Evolutionary conservation across 2,888 invertebrate genomes (phyloP), one percentile per base, ranked within the genome.

Genomic region (Ormyrus pomaceus): DNA sequence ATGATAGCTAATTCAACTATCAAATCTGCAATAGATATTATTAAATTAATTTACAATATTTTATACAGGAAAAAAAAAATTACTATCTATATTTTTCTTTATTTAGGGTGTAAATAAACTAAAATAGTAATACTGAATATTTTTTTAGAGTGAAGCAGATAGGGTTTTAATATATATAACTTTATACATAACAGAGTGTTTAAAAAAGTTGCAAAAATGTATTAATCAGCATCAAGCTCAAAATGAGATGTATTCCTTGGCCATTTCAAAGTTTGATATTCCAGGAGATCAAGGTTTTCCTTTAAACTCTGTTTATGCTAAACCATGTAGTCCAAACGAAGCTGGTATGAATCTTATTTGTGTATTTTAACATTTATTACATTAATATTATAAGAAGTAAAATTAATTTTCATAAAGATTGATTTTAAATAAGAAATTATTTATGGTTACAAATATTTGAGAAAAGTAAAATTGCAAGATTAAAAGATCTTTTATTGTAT

Each of bases 111-210:
- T 46, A 7, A 62, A 48, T 66, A 7, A 53, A 34, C 34, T 66
- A 53, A 46, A 66, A 34, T 58, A 70, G 0, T 34, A 34, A 34
- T 59, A 19, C 34, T 34, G 1, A 64, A 65, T 34, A 56, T 8
- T 34, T 56, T 93, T 93, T 76, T 91, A 98, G 97, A 98, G 97
- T 85, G 98, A 99, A 91, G 95, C 98, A 9, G 99, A 99, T 91
- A 94, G 99, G 87, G 96, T 99, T 45, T 92, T 99, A 48, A 99
- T 99, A 86, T 99, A 99, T 90, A 94, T 99, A 66, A 99, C 99
- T 0, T 92, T 99, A 56, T 99, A 99, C 90, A 96, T 99, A 85
- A 98, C 98, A 0, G 99, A 99, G 91, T 99, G 99, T 88, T 92
- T 99, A 83, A 99, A 99, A 90, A 95, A 96, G 86, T 92, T 99